These are phyloP conservation scores for Porites divaricata DNA, from an alignment of 92 coral and sea anemone genomes.

Conservation along the genomic window DNA sequence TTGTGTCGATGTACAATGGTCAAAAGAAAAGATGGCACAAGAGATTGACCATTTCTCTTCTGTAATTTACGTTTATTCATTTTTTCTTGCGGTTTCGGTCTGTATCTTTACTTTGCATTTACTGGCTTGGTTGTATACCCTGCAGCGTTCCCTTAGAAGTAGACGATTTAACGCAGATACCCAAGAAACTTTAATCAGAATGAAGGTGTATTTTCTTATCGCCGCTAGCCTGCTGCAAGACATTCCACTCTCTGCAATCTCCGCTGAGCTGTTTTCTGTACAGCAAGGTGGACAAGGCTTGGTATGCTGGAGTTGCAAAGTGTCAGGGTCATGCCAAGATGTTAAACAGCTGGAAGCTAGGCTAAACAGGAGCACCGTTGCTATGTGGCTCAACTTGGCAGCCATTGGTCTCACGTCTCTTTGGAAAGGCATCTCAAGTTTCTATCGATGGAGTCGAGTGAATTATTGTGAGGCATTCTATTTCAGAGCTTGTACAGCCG, in stretches of 20 bases:
- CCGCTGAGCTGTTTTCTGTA: slow-evolving; percentile 84
- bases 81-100: slow-evolving; percentile 79
- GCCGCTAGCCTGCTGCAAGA: slow-evolving; percentile 88
- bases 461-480: slow-evolving; percentile 76
- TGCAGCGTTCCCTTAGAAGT: slow-evolving; percentile 74
- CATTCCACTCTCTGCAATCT: slow-evolving; percentile 89
- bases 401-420: slow-evolving; percentile 91
- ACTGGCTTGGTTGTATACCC: slow-evolving; percentile 84
- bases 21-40: slow-evolving; percentile 54
- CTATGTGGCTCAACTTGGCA: slow-evolving; percentile 72
- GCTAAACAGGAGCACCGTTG: slow-evolving; percentile 61
- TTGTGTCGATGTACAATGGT: slow-evolving; percentile 78
- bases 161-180: slow-evolving; percentile 72
- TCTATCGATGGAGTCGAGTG: slow-evolving; percentile 92
- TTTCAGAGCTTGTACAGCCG: slow-evolving; percentile 88
- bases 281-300: slow-evolving; percentile 86
- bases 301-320: slow-evolving; percentile 87
- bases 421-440: slow-evolving; percentile 97
- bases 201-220: slow-evolving; percentile 78
- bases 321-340: slow-evolving; percentile 70
- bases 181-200: slow-evolving; percentile 65
- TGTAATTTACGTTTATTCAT: slow-evolving; percentile 62
- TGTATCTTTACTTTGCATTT: slow-evolving; percentile 74
- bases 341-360: slow-evolving; percentile 58
- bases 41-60: slow-evolving; percentile 56